These are phyloP conservation scores for Brienomyrus brachyistius DNA, from an alignment of 2,113 vertebrate genomes.

Conservation along the genomic window DNA sequence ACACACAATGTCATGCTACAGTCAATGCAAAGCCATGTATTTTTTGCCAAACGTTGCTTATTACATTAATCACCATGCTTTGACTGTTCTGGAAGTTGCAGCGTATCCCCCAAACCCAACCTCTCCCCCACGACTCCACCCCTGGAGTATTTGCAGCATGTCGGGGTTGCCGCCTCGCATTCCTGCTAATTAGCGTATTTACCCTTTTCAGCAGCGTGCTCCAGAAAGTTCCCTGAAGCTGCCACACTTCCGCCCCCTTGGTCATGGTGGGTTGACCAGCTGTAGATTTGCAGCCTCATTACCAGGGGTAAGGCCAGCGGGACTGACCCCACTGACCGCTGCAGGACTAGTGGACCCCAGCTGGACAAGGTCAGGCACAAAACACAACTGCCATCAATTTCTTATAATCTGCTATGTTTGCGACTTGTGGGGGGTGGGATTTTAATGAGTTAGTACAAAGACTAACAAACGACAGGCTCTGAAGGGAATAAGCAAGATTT, in stretches of 20 bases:
- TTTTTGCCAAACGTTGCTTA: background rate
- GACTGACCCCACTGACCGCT: slow-evolving; percentile 44
- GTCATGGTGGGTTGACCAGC: slow-evolving; percentile 29
- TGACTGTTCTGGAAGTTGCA: background rate
- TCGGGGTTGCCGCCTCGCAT: slow-evolving; percentile 13
- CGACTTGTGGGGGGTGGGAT: no score
- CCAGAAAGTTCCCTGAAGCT: slow-evolving; percentile 4
- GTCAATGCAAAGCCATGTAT: background rate
- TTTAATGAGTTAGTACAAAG: background rate
- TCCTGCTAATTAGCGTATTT: slow-evolving; percentile 25
- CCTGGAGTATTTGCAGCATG: background rate
- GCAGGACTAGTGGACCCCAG: slow-evolving; percentile 26
- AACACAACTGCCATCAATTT: background rate
- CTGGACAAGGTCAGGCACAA: background rate
- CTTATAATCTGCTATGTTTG: background rate
- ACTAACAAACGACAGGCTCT: background rate
- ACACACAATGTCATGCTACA: background rate
- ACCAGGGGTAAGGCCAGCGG: slow-evolving; percentile 47
- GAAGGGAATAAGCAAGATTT: background rate
- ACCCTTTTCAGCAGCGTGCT: background rate
- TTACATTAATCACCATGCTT: background rate
- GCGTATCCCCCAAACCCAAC: background rate
- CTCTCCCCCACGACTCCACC: background rate
- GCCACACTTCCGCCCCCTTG: background rate
- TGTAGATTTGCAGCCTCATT: slow-evolving; percentile 48